A percentile compares a stretch with the other conserved stretches of the same genome.
phyloP scores from a whole-genome alignment of 2,797 vertebrate genomes.

The Dipus sagitta region DNA sequence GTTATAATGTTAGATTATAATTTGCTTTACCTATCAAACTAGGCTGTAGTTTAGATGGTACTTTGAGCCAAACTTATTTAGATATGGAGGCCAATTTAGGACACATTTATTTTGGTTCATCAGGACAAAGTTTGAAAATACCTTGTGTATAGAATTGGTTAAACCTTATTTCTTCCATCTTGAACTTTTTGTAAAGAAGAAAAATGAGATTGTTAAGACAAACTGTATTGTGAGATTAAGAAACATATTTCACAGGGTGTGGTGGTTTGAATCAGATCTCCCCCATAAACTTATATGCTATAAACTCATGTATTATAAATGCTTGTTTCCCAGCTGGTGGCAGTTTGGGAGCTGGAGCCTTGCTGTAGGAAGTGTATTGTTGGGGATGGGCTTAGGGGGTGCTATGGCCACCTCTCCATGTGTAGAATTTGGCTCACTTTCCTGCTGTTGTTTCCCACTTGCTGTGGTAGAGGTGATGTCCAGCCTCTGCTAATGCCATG shows the following conservation, averaged over 20 bases:
- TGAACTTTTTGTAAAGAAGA: neutral
- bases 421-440: too few relatives aligned
- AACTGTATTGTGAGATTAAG: constrained; percentile 20
- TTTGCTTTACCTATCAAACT: neutral
- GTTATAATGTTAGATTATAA: neutral
- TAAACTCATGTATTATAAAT: too few relatives aligned
- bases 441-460: too few relatives aligned
- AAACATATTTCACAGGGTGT: neutral
- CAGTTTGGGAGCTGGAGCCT: too few relatives aligned
- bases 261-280: too few relatives aligned
- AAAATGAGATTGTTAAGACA: constrained; percentile 33
- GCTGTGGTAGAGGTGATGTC: too few relatives aligned
- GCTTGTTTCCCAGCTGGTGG: too few relatives aligned
- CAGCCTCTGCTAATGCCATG: too few relatives aligned
- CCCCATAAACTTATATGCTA: too few relatives aligned
- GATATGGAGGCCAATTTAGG: neutral
- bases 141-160: neutral
- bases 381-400: too few relatives aligned
- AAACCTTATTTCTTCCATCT: constrained; percentile 39
- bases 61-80: neutral
- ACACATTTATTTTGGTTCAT: neutral
- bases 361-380: too few relatives aligned
- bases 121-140: constrained; percentile 37
- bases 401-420: too few relatives aligned
- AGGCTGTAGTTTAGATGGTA: neutral